A percentile compares a stretch with the other conserved stretches of the same genome.
phyloP scores from a whole-genome alignment of 2,888 invertebrate species.

The Thereva unica region DNA sequence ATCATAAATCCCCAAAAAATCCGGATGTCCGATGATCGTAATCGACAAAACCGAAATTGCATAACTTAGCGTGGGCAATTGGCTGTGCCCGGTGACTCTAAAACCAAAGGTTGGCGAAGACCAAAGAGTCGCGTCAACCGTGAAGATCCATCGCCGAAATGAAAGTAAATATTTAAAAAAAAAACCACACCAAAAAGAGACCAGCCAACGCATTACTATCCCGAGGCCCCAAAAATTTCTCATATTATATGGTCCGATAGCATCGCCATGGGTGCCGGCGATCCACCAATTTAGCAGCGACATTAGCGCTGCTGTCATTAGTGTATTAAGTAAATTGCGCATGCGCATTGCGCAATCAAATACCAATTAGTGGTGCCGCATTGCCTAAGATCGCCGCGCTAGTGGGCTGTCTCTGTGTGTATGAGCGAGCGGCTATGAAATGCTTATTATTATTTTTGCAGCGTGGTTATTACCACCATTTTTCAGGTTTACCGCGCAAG shows the following conservation, averaged over 20 bases:
- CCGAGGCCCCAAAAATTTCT: not conserved
- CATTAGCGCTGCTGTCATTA: not conserved
- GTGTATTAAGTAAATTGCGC: conserved; percentile 3
- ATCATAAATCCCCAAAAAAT: conserved; percentile 19
- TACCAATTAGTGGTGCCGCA: not conserved
- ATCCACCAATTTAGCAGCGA: not conserved
- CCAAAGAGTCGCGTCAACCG: not conserved
- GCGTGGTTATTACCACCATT: too few relatives aligned
- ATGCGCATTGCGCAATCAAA: conserved; percentile 2
- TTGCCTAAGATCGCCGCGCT: not conserved
- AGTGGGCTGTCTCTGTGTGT: not conserved
- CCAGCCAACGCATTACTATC: not conserved
- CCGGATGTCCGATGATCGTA: conserved; percentile 19
- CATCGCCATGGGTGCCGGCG: too few relatives aligned
- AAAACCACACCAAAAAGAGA: not conserved
- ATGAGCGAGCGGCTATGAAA: not conserved
- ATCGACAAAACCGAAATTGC: conserved; percentile 9
- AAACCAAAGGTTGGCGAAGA: too few relatives aligned
- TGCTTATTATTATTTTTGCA: not conserved
- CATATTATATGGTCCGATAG: not conserved
- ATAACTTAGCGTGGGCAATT: conserved; percentile 16
- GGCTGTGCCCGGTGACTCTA: not conserved
- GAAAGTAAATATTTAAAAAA: conserved; percentile 2
- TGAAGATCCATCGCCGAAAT: conserved; percentile 9
- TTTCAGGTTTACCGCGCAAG: too few relatives aligned